These are phyloP conservation scores for Piscicola geometra DNA, from an alignment of 2,888 invertebrate genomes.

Conservation along the genomic window DNA sequence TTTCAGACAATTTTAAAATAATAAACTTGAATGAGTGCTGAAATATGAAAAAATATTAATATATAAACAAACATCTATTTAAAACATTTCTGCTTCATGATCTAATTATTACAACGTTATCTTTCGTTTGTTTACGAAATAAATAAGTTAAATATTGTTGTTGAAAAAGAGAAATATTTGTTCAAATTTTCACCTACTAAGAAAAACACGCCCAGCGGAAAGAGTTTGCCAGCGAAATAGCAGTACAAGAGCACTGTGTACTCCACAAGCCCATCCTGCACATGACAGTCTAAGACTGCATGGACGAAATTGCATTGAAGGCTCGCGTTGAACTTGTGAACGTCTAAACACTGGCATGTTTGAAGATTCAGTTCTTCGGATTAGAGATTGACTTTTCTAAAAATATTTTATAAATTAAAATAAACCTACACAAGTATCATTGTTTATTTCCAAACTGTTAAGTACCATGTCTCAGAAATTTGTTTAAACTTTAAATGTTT, in stretches of 20 bases:
- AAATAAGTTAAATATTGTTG: too few relatives aligned
- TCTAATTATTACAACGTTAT: too few relatives aligned
- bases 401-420: neutral
- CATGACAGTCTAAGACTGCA: slow-evolving; percentile 36
- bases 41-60: too few relatives aligned
- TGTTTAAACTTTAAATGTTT: too few relatives aligned
- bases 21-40: too few relatives aligned
- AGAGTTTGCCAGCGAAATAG: slow-evolving; percentile 44
- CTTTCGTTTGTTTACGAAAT: too few relatives aligned
- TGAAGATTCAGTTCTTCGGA: neutral
- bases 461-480: neutral
- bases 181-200: slow-evolving; percentile 35
- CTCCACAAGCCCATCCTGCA: slow-evolving; percentile 53
- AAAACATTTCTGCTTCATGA: too few relatives aligned
- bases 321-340: slow-evolving; percentile 33
- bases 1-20: too few relatives aligned
- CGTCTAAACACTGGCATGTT: slow-evolving; percentile 40
- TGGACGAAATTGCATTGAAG: slow-evolving; percentile 38
- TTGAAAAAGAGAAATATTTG: neutral
- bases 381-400: neutral
- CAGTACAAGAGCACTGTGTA: slow-evolving; percentile 55
- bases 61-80: too few relatives aligned
- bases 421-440: neutral
- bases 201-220: slow-evolving; percentile 38
- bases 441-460: neutral